Conservation (phyloP, 1,140 invertebrate genomes). For the Musca vetustissima region DNA sequence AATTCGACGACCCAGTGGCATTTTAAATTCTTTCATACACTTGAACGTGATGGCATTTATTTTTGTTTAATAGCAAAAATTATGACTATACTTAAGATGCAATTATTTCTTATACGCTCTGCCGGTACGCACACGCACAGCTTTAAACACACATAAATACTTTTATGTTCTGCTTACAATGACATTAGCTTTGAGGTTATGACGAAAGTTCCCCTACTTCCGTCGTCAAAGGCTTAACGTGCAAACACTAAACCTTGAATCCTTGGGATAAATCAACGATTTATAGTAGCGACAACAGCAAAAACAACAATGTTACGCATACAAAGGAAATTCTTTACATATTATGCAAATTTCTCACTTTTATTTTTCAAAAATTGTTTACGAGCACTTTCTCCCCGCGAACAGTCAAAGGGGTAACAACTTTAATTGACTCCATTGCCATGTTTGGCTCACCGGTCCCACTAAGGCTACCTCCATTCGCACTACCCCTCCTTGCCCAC, state of each 20-base stretch:
- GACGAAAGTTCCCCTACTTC: too few relatives aligned
- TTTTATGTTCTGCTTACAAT: too few relatives aligned
- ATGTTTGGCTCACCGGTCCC: too few relatives aligned
- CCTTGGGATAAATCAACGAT: constrained; percentile 19
- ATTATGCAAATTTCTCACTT: constrained; percentile 15
- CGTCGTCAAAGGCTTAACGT: too few relatives aligned
- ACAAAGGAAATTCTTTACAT: constrained; percentile 13
- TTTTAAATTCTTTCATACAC: background rate
- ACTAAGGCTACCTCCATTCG: too few relatives aligned
- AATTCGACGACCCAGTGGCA: background rate
- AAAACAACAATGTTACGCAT: background rate
- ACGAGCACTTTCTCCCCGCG: background rate
- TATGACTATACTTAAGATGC: constrained; percentile 22
- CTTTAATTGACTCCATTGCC: too few relatives aligned
- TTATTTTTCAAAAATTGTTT: background rate
- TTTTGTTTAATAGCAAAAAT: constrained; percentile 19
- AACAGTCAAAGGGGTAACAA: too few relatives aligned
- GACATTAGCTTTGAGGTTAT: too few relatives aligned
- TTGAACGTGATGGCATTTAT: background rate
- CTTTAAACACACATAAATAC: background rate
- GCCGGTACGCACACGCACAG: background rate
- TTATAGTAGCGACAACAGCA: background rate
- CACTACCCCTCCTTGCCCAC: too few relatives aligned
- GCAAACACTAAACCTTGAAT: background rate
- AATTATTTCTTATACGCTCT: constrained; percentile 13